A percentile compares a stretch with the other conserved stretches of the same genome.
Evolutionary conservation across 2,113 vertebrate genomes (phyloP).

Genomic region (Fulica atra): DNA sequence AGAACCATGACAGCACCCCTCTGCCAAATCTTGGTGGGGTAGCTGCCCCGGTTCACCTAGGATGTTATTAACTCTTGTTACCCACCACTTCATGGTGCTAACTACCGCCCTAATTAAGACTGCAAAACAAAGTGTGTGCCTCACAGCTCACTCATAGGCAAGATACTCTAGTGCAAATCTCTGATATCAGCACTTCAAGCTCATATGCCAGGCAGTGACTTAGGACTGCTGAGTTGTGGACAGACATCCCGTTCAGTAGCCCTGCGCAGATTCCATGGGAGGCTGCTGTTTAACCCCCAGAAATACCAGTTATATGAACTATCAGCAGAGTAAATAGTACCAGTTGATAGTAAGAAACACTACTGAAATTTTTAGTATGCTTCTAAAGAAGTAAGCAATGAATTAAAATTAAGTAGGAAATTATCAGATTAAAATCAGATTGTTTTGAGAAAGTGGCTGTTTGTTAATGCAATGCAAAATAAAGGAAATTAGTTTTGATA

Average conservation of each 20-base stretch:
- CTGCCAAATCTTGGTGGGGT: neutral
- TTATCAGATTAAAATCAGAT: neutral
- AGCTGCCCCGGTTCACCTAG: neutral
- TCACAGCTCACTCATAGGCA: neutral
- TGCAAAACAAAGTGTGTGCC: neutral
- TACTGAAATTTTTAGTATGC: neutral
- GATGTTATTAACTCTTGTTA: neutral
- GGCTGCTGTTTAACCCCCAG: neutral
- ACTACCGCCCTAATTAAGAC: neutral
- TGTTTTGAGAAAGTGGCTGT: neutral
- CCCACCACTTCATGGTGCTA: rapidly evolving
- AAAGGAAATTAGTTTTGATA: neutral
- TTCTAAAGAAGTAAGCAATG: neutral
- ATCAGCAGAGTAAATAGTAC: neutral
- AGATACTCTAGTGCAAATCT: neutral
- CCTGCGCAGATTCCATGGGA: neutral
- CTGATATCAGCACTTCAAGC: neutral
- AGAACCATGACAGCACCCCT: neutral
- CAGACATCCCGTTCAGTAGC: neutral
- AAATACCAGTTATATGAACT: neutral
- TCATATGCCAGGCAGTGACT: neutral
- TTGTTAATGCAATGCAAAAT: neutral
- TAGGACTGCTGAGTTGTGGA: neutral
- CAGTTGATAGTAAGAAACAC: neutral
- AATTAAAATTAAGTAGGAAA: neutral